A percentile compares a stretch with the other conserved stretches of the same genome.
Evolutionary conservation across 2,797 vertebrate genomes (phyloP).

Genomic region (Enteromius paludinosus): DNA sequence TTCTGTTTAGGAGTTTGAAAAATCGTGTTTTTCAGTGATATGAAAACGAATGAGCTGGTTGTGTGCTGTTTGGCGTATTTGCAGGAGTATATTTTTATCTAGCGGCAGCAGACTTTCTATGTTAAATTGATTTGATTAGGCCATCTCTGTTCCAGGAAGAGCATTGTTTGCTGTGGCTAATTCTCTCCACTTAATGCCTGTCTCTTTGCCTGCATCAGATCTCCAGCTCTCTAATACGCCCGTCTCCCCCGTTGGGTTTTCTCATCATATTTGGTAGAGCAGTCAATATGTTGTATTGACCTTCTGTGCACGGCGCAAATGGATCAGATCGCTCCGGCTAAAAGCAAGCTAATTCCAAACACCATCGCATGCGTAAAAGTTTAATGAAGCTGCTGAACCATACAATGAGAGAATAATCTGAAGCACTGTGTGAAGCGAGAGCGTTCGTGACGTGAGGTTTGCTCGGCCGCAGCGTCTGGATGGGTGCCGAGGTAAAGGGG

Average conservation of each 20-base stretch:
- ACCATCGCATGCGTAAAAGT: constrained; percentile 71
- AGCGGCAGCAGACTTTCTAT: constrained; percentile 42
- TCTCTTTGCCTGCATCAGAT: constrained; percentile 55
- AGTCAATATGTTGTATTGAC: constrained; percentile 78
- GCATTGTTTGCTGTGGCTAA: constrained; percentile 55
- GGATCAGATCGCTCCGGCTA: constrained; percentile 69
- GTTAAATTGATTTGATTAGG: constrained; percentile 55
- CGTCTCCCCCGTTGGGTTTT: constrained; percentile 39
- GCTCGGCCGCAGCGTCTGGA: neutral
- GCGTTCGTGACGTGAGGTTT: constrained; percentile 38
- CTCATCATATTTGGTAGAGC: constrained; percentile 58
- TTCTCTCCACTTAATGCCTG: constrained; percentile 55
- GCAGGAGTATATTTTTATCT: constrained; percentile 23
- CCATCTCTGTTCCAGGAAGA: constrained; percentile 48
- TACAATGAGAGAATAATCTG: constrained; percentile 65
- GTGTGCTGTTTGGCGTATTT: constrained; percentile 8
- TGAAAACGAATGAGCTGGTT: neutral
- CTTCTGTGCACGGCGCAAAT: constrained; percentile 68
- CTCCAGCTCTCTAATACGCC: constrained; percentile 40
- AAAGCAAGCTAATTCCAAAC: constrained; percentile 76
- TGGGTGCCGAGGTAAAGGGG: constrained; percentile 27
- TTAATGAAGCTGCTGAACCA: constrained; percentile 69
- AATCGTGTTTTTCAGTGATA: neutral
- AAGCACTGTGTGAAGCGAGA: constrained; percentile 52
- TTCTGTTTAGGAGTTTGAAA: neutral